Evolutionary conservation across 2,113 vertebrate genomes (phyloP).

Genomic region (Brachyhypopomus occidentalis): DNA sequence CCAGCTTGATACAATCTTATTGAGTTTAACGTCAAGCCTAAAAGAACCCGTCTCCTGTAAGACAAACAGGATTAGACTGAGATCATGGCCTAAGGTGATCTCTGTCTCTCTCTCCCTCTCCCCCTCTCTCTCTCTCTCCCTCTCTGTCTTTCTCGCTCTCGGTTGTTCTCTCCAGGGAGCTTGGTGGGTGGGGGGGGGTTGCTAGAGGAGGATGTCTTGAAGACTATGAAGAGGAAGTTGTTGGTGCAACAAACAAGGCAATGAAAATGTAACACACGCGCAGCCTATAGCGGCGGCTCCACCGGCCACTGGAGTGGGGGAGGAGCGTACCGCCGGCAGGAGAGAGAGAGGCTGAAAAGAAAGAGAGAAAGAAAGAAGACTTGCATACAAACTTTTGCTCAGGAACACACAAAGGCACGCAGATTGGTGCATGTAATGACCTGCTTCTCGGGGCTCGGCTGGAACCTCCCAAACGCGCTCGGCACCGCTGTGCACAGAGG

Average conservation of each 20-base stretch:
- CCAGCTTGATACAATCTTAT: slow-evolving; percentile 62
- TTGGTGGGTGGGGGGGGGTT: too few species aligned
- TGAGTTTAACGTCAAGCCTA: slow-evolving; percentile 72
- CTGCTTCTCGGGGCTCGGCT: slow-evolving; percentile 5
- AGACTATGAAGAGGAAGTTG: slow-evolving; percentile 57
- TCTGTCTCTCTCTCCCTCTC: slow-evolving; percentile 40
- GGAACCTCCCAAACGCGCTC: slow-evolving; percentile 22
- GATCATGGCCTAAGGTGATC: slow-evolving; percentile 64
- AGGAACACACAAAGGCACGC: background rate
- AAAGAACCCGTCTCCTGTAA: slow-evolving; percentile 65
- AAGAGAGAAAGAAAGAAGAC: slow-evolving; percentile 47
- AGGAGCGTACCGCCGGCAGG: slow-evolving; percentile 29
- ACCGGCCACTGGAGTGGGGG: slow-evolving; percentile 51
- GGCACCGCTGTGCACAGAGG: slow-evolving; percentile 20
- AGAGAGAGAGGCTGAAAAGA: slow-evolving; percentile 49
- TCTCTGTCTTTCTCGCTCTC: background rate
- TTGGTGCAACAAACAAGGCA: slow-evolving; percentile 61
- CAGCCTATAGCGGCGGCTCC: slow-evolving; percentile 52
- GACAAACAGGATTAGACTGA: slow-evolving; percentile 72
- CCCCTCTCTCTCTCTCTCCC: background rate
- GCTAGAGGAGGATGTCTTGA: slow-evolving; percentile 4
- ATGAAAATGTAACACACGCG: slow-evolving; percentile 47
- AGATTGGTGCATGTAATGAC: slow-evolving; percentile 17
- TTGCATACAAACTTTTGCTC: slow-evolving; percentile 20
- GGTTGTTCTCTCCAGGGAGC: background rate